A percentile compares a stretch with the other conserved stretches of the same genome.
These are phyloP conservation scores for Bubo scandiacus DNA, from an alignment of 2,113 vertebrate genomes.

Conservation along the genomic window DNA sequence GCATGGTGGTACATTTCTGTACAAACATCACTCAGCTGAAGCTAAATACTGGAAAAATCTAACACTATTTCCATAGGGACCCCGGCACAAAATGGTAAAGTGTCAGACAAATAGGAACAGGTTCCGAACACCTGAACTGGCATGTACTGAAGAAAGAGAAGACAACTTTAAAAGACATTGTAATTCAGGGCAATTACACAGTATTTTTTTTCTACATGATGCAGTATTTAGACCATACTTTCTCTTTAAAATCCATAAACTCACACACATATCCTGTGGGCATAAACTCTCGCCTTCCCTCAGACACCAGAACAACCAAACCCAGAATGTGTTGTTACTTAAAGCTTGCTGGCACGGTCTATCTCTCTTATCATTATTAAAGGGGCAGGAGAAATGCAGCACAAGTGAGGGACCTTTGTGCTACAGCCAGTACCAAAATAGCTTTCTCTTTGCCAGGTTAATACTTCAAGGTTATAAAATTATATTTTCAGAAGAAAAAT, in stretches of 20 bases:
- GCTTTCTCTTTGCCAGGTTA: neutral
- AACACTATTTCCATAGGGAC: neutral
- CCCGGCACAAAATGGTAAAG: neutral
- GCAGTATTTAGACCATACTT: neutral
- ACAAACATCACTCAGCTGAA: neutral
- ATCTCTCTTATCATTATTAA: neutral
- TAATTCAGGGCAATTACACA: neutral
- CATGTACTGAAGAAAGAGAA: neutral
- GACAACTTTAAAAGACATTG: neutral
- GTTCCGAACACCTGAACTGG: neutral
- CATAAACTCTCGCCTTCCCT: neutral
- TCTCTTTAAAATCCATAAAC: neutral
- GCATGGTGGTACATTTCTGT: neutral
- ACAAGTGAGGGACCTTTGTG: neutral
- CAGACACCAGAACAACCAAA: neutral
- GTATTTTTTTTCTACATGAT: neutral
- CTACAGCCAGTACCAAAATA: neutral
- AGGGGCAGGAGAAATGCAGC: neutral
- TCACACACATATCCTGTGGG: fast-evolving
- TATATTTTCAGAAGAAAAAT: neutral
- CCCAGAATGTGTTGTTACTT: neutral
- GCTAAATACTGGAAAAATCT: neutral
- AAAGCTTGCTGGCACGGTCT: neutral
- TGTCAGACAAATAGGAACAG: fast-evolving
- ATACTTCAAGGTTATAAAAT: conserved; percentile 7